Conservation (phyloP, 2,113 vertebrate species). For the Excalfactoria chinensis region DNA sequence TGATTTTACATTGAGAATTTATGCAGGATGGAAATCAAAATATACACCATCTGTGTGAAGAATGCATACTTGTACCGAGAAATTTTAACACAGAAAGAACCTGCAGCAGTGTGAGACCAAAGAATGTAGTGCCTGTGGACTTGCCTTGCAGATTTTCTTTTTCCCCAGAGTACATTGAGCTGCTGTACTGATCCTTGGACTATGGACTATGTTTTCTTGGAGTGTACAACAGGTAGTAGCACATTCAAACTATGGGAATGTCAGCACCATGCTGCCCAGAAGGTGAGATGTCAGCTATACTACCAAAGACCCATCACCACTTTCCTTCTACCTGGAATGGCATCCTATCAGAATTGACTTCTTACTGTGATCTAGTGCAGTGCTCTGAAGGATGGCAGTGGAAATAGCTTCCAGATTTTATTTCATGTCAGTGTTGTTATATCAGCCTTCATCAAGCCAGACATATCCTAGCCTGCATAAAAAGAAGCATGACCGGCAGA, state of each 20-base stretch:
- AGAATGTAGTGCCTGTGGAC: neutral
- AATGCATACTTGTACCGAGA: constrained; percentile 34
- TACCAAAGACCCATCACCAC: neutral
- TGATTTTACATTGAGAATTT: constrained; percentile 64
- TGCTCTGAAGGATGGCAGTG: neutral
- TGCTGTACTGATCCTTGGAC: neutral
- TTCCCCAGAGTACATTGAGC: neutral
- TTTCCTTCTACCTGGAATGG: neutral
- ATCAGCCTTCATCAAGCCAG: neutral
- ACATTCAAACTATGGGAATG: neutral
- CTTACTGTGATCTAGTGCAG: neutral
- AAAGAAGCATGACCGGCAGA: neutral
- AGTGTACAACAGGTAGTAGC: neutral
- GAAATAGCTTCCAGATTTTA: neutral
- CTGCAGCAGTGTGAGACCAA: neutral
- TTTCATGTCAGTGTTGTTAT: neutral
- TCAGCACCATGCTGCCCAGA: neutral
- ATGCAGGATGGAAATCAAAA: constrained; percentile 78
- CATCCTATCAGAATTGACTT: neutral
- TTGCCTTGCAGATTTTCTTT: neutral
- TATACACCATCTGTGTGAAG: constrained; percentile 75
- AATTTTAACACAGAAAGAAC: neutral
- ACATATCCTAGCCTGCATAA: neutral
- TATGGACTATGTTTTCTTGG: neutral
- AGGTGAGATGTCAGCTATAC: neutral